Base-by-base conservation (phyloP, 2,113 vertebrate species). In the Eudyptes chrysolophus region DNA sequence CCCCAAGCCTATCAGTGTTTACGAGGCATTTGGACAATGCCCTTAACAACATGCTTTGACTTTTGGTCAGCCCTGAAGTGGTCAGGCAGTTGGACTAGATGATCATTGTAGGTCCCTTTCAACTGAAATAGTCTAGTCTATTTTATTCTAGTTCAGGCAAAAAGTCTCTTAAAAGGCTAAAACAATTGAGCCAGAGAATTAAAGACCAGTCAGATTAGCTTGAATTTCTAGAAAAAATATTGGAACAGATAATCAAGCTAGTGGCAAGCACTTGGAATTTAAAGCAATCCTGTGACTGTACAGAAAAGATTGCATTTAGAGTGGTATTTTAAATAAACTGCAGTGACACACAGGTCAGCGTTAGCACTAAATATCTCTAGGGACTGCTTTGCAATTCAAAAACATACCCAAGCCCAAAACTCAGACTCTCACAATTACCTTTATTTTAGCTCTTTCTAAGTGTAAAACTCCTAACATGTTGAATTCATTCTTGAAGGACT, bases 281-380 rank as follows among this genome's bases (percentile, higher is more conserved):
- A 81, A 92, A 86, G 61, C 29, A 87, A 25, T 76, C 13, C 18
- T 46, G 11, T 77, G 58, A 70, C 44, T 58, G 7, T 71, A 71
- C 11, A 84, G 40, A 93, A 78, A 87, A 87, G 2, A 14, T 52
- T 94, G 55, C 13, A 38, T 66, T 89, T 46, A 82, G 49, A 92
- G 24, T 71, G 51, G 18, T 91, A 52, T 92, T 93, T 96, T 87
- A 94, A 95, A 96, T 79, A 85, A 94, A 70, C 25, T 89, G 18
- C 65, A 87, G 84, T 94, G 69, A 85, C 36, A 64, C 5, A 48
- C 7, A 92, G 89, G 87, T 89, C 96, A 89, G 14, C 1, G 0
- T 70, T 82, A 75, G 38, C 40, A 40, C 69, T 84, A 74, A 87
- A 34, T 78, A 82, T 60, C 65, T 79, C 87, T 62, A n/a, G 89